These are phyloP conservation scores for Morphnarchus princeps DNA, from an alignment of 2,113 vertebrate genomes.

Conservation along the genomic window DNA sequence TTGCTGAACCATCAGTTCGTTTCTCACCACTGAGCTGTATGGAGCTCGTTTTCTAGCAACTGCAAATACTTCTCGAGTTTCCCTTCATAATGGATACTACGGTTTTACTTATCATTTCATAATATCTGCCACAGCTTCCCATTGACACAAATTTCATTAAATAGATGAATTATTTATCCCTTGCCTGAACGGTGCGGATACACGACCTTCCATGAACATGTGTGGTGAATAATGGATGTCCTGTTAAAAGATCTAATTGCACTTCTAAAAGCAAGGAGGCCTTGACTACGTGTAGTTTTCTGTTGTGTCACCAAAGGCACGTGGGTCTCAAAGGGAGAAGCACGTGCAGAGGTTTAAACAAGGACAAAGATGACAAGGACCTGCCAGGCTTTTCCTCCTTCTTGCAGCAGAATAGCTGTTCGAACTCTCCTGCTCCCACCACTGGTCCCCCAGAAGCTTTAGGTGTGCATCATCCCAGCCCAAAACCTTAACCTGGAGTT, in stretches of 20 bases:
- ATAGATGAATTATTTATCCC: constrained; percentile 24
- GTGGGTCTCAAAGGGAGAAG: not conserved
- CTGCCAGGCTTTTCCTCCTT: not conserved
- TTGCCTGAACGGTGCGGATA: not conserved
- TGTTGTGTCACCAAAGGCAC: not conserved
- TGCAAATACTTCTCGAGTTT: not conserved
- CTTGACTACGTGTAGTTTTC: rapidly evolving
- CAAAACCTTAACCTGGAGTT: not conserved
- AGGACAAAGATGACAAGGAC: not conserved
- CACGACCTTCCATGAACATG: not conserved
- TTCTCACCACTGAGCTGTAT: not conserved
- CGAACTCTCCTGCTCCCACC: not conserved
- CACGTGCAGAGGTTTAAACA: not conserved
- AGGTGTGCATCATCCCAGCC: not conserved
- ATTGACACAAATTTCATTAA: not conserved
- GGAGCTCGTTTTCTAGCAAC: not conserved
- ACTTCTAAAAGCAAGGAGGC: not conserved
- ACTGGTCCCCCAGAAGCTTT: not conserved
- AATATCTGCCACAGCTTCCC: not conserved
- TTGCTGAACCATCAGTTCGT: not conserved
- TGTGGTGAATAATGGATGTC: not conserved
- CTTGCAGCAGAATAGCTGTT: not conserved
- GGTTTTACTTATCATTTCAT: not conserved
- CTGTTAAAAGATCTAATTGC: not conserved
- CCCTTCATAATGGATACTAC: not conserved